These are phyloP conservation scores for Neotoxoptera formosana DNA, from an alignment of 1,140 invertebrate species.

Conservation along the genomic window DNA sequence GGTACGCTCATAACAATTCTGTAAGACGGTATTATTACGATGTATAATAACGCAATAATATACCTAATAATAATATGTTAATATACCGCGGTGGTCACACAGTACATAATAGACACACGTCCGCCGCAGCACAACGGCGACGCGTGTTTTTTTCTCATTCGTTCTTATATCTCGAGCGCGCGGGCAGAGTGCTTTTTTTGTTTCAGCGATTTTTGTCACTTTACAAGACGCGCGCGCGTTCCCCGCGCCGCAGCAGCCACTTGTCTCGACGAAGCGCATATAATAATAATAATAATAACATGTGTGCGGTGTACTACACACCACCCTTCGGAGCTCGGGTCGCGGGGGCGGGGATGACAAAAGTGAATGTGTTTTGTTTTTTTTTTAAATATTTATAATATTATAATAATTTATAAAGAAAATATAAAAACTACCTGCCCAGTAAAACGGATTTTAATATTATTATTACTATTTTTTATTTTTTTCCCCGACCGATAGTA, in stretches of 20 bases:
- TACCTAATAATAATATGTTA: too few species aligned
- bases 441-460: slow-evolving; percentile 31
- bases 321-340: not conserved
- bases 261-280: not conserved
- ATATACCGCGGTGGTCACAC: not conserved
- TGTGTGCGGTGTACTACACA: not conserved
- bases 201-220: slow-evolving; percentile 1
- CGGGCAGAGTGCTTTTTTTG: not conserved
- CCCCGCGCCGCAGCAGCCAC: not conserved
- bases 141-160: not conserved
- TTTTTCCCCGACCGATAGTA: slow-evolving; percentile 41
- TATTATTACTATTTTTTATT: not conserved
- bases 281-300: too few species aligned
- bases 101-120: not conserved
- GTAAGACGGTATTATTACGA: too few species aligned
- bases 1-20: not conserved
- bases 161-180: too few species aligned
- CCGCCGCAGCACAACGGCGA: too few species aligned
- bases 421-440: not conserved
- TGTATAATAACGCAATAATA: too few species aligned
- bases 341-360: not conserved
- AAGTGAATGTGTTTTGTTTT: not conserved
- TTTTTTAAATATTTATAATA: not conserved
- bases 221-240: not conserved
- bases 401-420: too few species aligned